Evolutionary conservation across 2,797 vertebrate genomes (phyloP).

Genomic region (Liparis tanakae): DNA sequence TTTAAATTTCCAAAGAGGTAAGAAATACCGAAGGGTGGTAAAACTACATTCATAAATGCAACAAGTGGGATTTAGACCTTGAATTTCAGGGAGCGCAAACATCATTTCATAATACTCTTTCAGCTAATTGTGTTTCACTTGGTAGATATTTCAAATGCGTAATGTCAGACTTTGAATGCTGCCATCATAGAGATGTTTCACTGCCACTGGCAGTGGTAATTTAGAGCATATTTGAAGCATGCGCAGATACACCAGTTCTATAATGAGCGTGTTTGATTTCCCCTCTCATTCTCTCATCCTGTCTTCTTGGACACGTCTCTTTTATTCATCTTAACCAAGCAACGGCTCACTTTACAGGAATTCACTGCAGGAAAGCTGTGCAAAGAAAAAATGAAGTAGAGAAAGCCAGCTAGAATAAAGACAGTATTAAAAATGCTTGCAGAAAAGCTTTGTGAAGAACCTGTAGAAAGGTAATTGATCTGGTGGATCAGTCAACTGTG

Average conservation of each 20-base stretch:
- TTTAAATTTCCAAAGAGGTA: constrained; percentile 73
- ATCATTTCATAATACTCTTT: constrained; percentile 64
- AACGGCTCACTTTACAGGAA: background rate
- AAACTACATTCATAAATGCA: constrained; percentile 70
- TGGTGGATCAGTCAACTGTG: constrained; percentile 12
- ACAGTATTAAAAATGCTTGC: constrained; percentile 10
- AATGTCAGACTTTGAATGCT: constrained; percentile 43
- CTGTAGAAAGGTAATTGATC: constrained; percentile 24
- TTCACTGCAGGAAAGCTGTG: background rate
- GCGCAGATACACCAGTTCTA: background rate
- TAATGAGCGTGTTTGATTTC: background rate
- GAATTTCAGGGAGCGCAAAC: constrained; percentile 55
- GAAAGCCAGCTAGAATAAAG: background rate
- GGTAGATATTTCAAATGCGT: constrained; percentile 49
- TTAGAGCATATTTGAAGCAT: constrained; percentile 20
- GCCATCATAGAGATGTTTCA: constrained; percentile 26
- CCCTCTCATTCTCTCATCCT: background rate
- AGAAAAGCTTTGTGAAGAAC: constrained; percentile 1
- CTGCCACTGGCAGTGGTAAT: constrained; percentile 33
- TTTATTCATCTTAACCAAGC: constrained; percentile 21
- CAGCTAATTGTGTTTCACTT: constrained; percentile 62
- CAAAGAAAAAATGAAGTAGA: background rate
- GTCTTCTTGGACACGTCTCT: constrained; percentile 5
- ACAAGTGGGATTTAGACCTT: constrained; percentile 56
- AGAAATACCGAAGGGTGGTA: constrained; percentile 51